A percentile compares a stretch with the other conserved stretches of the same genome.
These are phyloP conservation scores for Brachionus asplanchnoidis DNA, from an alignment of 1,140 invertebrate species.

Conservation along the genomic window DNA sequence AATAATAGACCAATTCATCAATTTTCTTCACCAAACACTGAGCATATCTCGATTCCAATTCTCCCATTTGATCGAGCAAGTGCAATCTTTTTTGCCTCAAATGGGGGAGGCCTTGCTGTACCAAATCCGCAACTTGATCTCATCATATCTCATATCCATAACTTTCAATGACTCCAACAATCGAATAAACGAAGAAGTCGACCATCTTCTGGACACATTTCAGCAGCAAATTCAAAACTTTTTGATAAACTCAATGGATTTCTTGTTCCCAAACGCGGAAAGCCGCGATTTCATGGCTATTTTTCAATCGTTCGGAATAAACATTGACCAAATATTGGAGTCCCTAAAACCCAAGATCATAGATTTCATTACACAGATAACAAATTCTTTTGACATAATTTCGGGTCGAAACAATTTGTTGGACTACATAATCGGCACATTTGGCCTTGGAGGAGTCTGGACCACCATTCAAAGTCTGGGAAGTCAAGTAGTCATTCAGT, in stretches of 20 bases:
- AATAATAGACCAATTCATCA: neutral
- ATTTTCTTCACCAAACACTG: neutral
- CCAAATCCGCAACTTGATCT: neutral
- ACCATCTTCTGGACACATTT: neutral
- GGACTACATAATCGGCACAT: neutral
- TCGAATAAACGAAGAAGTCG: neutral
- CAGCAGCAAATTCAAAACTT: neutral
- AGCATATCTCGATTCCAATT: neutral
- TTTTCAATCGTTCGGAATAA: constrained; percentile 17
- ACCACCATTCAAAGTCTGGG: constrained; percentile 2
- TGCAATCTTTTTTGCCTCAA: neutral
- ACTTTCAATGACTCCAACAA: neutral
- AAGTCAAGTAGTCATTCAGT: neutral
- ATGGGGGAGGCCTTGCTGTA: neutral
- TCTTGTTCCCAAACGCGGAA: neutral
- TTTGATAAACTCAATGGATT: constrained; percentile 13
- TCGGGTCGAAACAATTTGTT: neutral
- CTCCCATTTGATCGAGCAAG: neutral
- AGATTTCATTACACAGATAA: neutral
- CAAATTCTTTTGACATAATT: neutral
- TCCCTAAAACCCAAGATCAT: neutral
- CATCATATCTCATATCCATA: neutral
- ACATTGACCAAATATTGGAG: neutral
- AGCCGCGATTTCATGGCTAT: neutral
- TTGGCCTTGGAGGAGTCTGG: constrained; percentile 16